Conservation (phyloP, 2,888 invertebrate genomes). For the Nasonia oneida region DNA sequence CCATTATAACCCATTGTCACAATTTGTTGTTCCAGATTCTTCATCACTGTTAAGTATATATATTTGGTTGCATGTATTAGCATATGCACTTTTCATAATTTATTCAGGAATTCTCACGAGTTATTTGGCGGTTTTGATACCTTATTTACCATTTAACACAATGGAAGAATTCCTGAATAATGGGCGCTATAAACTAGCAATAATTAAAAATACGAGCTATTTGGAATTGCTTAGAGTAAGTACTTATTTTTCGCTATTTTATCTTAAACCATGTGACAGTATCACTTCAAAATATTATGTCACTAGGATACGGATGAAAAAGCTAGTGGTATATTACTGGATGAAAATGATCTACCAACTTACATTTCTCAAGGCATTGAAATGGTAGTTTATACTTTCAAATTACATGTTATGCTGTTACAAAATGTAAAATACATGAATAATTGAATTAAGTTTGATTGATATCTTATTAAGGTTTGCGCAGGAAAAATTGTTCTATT, state of each 20-base stretch:
- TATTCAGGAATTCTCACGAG: slow-evolving; percentile 66
- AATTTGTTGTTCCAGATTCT: background rate
- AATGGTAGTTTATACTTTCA: too few relatives aligned
- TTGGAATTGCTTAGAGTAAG: slow-evolving; percentile 36
- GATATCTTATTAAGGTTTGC: slow-evolving; percentile 23
- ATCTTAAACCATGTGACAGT: background rate
- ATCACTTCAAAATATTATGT: background rate
- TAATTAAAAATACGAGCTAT: slow-evolving; percentile 24
- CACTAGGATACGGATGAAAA: too few relatives aligned
- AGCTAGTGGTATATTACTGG: background rate
- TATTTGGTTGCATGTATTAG: slow-evolving; percentile 41
- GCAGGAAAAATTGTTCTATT: slow-evolving; percentile 15
- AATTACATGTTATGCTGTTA: too few relatives aligned
- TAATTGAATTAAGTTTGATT: background rate
- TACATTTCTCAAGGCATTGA: too few relatives aligned
- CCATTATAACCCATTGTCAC: background rate
- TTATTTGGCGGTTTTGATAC: slow-evolving; percentile 60
- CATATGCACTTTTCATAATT: slow-evolving; percentile 44
- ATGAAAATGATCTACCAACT: background rate
- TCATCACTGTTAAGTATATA: slow-evolving; percentile 60
- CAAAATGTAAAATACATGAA: background rate
- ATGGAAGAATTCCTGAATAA: slow-evolving; percentile 36
- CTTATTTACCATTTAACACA: slow-evolving; percentile 62
- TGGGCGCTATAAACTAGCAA: slow-evolving; percentile 35
- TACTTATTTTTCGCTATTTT: background rate